Evolutionary conservation across 2,797 vertebrate species (phyloP), one percentile per base, ranked within the genome.

Genomic region (Danionella dracula): DNA sequence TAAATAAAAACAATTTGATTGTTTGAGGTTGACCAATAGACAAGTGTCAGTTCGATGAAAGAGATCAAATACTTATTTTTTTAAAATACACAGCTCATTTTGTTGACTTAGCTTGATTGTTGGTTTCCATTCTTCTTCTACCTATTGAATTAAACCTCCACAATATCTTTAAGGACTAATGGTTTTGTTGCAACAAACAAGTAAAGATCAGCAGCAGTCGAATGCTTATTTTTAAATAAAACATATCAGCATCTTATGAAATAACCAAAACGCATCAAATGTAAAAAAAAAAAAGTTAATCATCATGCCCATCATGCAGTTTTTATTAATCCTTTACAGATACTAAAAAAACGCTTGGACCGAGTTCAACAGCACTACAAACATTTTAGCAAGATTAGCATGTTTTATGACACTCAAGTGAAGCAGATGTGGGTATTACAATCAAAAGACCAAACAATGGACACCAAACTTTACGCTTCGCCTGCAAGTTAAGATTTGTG

Each of bases 291-390:
- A 66, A 56, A 48, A 15, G 35, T 42, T 40, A 21, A 57, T 48
- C 10, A 50, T 72, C 45, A 37, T 64, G 61, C 66, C 72, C 76
- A 79, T 68, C 86, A 86, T 85, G 85, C 81, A 81, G 85, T 88
- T 82, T 82, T 90, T 87, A 89, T 88, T 76, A 83, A 84, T 77
- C 87, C 86, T 85, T 82, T 86, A 87, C 82, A 81, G 82, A 81
- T 70, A 79, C 72, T 86, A 87, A 85, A 82, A 90, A 90, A 90
- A 79, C 53, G 80, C 84, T 84, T 56, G 15, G 83, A 85, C 79
- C 82, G 84, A 85, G 83, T 87, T 86, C 87, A 82, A 88, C 81
- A 82, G 78, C 83, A 89, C 86, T 89, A 88, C 83, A 89, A 90
- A 87, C 86, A 89, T 81, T 66, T 82, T 83, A 79, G 74, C 73